Evolutionary conservation across 2,797 vertebrate genomes (phyloP), one percentile per base, ranked within the genome.

Genomic region (Bradypus variegatus): DNA sequence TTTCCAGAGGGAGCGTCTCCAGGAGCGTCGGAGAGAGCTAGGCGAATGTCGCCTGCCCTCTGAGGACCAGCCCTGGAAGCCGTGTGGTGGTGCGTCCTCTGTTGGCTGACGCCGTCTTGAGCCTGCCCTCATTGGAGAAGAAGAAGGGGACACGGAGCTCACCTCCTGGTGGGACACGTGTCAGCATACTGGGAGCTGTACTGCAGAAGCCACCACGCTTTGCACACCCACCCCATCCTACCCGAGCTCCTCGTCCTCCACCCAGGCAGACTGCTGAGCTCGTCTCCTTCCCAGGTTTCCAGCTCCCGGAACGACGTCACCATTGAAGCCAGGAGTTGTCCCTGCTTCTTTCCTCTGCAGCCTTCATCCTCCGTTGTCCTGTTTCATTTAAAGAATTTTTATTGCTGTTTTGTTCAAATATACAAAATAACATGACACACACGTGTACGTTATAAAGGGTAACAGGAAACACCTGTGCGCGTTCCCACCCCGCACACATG

Each of bases 361-460:
- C 21, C 0, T 2, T 27, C 36, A 18, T 9, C n/a, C 29, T 29
- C 25, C 41, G 0, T 14, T 14, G 2, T 4, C 5, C 2, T 19
- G 10, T 64, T 36, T 21, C 62, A 16, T 27, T n/a, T 65, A 31
- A 77, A n/a, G 78, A 41, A 58, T 11, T 31, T 73, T 38, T 48
- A 23, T 76, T 25, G 48, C n/a, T 50, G 21, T 8, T 6, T 48
- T 18, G 58, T 72, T 79, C 84, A 80, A 2, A 45, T 11, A 27
- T 12, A 7, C 11, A 31, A 82, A 29, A 19, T 14, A 8, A 8
- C 5, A 5, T 9, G 2, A 4, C 11, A 16, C 3, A 13, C 6
- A 0, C 3, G 0, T 13, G 0, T 13, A 15, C 29, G 29, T 6
- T 3, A 0, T 14, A 15, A 83, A 45, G 62, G 58, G 19, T 13